Evolutionary conservation across 2,888 invertebrate species (phyloP), one percentile per base, ranked within the genome.

Genomic region (Tenodera sinensis): DNA sequence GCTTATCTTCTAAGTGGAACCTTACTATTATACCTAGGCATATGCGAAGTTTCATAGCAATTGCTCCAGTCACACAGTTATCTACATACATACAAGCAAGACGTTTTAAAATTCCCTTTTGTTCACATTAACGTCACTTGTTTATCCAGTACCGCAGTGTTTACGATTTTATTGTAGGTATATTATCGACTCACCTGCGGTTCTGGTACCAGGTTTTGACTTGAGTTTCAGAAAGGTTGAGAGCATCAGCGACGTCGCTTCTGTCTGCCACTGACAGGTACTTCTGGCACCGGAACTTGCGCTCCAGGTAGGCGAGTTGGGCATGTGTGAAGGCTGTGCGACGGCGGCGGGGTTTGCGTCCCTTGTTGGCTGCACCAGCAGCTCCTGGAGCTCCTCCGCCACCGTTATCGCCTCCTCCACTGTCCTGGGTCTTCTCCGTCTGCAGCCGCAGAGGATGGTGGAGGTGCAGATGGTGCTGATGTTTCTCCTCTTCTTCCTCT

Each of bases 141-240:
- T 30, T 30, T 30, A 30, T 30, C 30, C 30, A 30, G 4, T 4
- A 30, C 30, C 30, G 30, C n/a, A n/a, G n/a, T n/a, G n/a, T n/a
- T n/a, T n/a, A n/a, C n/a, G n/a, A n/a, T n/a, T n/a, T n/a, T n/a
- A n/a, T n/a, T n/a, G n/a, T n/a, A n/a, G n/a, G n/a, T n/a, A 30
- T 30, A 87, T 4, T 84, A 15, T 20, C 0, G 12, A 71, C 93
- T 93, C 91, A 97, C 97, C 97, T 95, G 93, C 97, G 94, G 92
- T 98, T 98, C 93, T 98, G 97, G 92, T 97, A 98, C 98, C 98
- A 98, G 2, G 98, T 98, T 94, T 98, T 98, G 88, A 98, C 98
- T 92, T 98, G 98, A 0, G 98, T 98, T 94, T 98, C 98, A 81
- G 98, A 97, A 42, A 98, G 94, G 92, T 96, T 97, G 34, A 98